Evolutionary conservation across 2,888 invertebrate species (phyloP), one percentile per base, ranked within the genome.

Genomic region (Silvanus unidentatus): DNA sequence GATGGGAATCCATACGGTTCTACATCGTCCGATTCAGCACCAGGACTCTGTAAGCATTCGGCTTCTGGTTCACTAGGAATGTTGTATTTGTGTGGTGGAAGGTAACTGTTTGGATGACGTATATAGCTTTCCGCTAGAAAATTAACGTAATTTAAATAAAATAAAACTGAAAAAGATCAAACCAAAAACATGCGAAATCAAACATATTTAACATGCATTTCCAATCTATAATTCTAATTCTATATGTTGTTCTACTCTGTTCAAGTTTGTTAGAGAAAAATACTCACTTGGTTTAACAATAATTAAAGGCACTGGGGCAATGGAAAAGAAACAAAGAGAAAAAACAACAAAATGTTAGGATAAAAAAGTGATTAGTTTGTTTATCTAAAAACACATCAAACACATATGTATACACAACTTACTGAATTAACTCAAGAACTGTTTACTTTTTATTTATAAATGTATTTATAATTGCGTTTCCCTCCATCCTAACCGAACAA

Each of bases 101-200:
- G 78, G 75, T 90, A 91, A 59, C 85, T 81, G 73, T 91, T 88
- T 46, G 88, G 88, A 76, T 90, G 89, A 60, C 86, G 79, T 63
- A 88, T 77, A 73, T 88, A 88, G 64, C 82, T 81, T 61, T 84
- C 82, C 48, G 68, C 69, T 37, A 16, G 2, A 16, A 22, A 5
- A 32, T 12, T 5, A 4, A 9, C 3, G 13, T 8, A 32, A 5
- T 8, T 12, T 5, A 5, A 32, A 12, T 32, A 8, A 32, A 5
- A 12, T 5, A 32, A n/a, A 12, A 28, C 4, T 32, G 5, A 8
- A 32, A 12, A 32, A 32, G 13, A 32, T 32, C 4, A 4, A 12
- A 32, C 32, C n/a, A n/a, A n/a, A n/a, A n/a, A n/a, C n/a, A n/a
- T n/a, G n/a, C n/a, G n/a, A n/a, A n/a, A n/a, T n/a, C n/a, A n/a